A percentile compares a stretch with the other conserved stretches of the same genome.
Conservation (phyloP, 2,797 vertebrate genomes). For the Sebastes cheni region DNA sequence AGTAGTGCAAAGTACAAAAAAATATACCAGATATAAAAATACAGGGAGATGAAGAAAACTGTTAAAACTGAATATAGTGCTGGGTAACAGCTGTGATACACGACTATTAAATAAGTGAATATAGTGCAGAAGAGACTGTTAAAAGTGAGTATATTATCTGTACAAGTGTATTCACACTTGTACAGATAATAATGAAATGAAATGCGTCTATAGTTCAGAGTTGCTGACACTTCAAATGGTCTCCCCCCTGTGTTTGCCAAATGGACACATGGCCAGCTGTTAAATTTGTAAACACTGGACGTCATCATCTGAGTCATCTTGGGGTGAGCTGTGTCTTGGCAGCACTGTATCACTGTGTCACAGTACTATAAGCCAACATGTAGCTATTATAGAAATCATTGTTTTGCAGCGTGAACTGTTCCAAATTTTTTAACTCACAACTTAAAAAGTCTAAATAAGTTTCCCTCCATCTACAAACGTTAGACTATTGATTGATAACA, state of each 20-base stretch:
- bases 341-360: not conserved
- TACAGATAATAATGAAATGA: too few relatives aligned
- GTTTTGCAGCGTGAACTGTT: not conserved
- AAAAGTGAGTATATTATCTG: too few relatives aligned
- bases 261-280: constrained; percentile 51
- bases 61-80: too few relatives aligned
- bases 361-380: not conserved
- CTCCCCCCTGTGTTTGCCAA: constrained; percentile 17
- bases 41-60: too few relatives aligned
- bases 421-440: not conserved
- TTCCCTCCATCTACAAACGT: too few relatives aligned
- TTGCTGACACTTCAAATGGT: constrained; percentile 22
- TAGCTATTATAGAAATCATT: not conserved
- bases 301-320: constrained; percentile 55
- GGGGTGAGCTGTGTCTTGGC: constrained; percentile 14
- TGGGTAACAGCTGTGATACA: too few relatives aligned
- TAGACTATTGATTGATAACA: too few relatives aligned
- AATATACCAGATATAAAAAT: too few relatives aligned
- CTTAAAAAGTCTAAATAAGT: not conserved
- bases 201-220: not conserved
- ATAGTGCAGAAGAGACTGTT: too few relatives aligned
- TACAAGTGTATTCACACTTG: not conserved
- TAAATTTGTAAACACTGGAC: constrained; percentile 66
- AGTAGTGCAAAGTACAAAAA: too few relatives aligned
- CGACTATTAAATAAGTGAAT: too few relatives aligned